phyloP scores from a whole-genome alignment of 2,113 vertebrate genomes.

The Catagonus wagneri region DNA sequence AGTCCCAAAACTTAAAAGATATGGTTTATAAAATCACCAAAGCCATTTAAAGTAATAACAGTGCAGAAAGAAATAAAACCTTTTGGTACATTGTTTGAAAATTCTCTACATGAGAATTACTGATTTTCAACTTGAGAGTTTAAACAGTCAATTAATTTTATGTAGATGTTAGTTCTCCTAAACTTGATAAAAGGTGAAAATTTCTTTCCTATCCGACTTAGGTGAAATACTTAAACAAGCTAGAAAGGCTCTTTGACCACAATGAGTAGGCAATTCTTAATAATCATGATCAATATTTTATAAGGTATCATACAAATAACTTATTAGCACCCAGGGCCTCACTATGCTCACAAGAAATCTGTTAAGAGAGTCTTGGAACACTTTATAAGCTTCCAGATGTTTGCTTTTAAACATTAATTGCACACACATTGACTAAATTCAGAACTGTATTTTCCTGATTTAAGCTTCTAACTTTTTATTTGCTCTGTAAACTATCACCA shows the following conservation, averaged over 20 bases:
- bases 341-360: background rate
- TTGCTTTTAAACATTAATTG: background rate
- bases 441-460: background rate
- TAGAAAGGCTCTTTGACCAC: background rate
- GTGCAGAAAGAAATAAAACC: slow-evolving; percentile 6
- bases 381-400: background rate
- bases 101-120: background rate
- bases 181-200: slow-evolving; percentile 13
- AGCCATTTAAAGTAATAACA: slow-evolving; percentile 30
- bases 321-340: background rate
- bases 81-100: background rate
- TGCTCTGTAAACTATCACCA: background rate
- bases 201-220: background rate
- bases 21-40: background rate
- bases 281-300: background rate
- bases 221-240: background rate
- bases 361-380: background rate
- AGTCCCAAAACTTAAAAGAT: background rate
- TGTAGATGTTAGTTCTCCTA: background rate
- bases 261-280: background rate
- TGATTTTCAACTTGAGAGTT: background rate
- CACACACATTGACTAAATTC: background rate
- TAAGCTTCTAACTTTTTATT: background rate
- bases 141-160: background rate
- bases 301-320: background rate